These are phyloP conservation scores for Leptinotarsa peninsularis DNA, from an alignment of 2,888 invertebrate species.

Conservation along the genomic window DNA sequence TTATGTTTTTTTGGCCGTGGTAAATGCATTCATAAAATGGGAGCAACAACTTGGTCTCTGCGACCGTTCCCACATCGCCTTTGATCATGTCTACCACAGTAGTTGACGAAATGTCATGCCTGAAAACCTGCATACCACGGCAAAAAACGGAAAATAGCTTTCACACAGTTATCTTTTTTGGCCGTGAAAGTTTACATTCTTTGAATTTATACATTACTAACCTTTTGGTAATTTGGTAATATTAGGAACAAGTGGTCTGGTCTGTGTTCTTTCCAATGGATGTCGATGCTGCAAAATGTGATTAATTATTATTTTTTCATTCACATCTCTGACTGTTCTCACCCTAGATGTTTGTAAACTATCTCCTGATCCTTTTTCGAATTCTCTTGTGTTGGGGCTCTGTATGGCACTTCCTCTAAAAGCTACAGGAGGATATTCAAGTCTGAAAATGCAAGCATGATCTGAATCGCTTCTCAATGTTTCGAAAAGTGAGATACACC, in stretches of 20 bases:
- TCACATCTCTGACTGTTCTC: background rate
- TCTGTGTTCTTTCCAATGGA: conserved; percentile 43
- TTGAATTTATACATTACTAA: conserved; percentile 17
- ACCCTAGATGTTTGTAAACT: conserved; percentile 37
- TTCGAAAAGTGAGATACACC: background rate
- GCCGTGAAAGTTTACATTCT: background rate
- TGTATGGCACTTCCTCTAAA: conserved; percentile 30
- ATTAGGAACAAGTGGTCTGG: conserved; percentile 44
- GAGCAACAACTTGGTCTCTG: too few species aligned
- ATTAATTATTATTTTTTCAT: background rate
- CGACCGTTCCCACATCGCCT: too few species aligned
- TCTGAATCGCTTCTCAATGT: background rate
- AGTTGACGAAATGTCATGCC: too few species aligned
- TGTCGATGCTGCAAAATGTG: conserved; percentile 42
- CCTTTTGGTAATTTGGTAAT: conserved; percentile 44
- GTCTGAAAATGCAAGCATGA: conserved; percentile 31
- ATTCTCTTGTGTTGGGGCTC: conserved; percentile 33
- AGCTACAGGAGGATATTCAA: conserved; percentile 45
- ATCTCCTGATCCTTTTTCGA: conserved; percentile 49
- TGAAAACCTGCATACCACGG: background rate
- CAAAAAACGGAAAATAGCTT: background rate
- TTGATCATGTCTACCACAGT: too few species aligned
- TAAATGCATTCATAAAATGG: too few species aligned
- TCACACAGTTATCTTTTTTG: too few species aligned
- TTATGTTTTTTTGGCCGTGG: too few species aligned